Conservation (phyloP, 1,140 invertebrate genomes). For the Cherax quadricarinatus region DNA sequence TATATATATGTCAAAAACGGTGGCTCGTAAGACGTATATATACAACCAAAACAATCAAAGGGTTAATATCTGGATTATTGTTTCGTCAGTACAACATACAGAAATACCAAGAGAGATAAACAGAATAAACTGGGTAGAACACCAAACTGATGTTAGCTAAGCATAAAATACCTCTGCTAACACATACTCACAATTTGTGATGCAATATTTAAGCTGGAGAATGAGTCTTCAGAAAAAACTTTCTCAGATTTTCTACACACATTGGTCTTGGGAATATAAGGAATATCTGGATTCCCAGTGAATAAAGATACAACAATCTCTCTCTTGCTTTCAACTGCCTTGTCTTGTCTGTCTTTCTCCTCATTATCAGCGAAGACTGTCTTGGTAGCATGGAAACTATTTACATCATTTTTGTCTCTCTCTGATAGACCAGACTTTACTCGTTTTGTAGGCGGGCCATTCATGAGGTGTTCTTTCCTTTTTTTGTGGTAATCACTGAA, state of each 20-base stretch:
- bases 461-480: background rate
- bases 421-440: background rate
- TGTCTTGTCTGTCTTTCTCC: background rate
- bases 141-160: too few relatives aligned
- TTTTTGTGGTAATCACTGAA: constrained; percentile 7
- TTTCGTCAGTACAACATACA: too few relatives aligned
- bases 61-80: too few relatives aligned
- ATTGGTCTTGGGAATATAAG: constrained; percentile 15
- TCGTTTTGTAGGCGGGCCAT: background rate
- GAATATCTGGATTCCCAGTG: constrained; percentile 30
- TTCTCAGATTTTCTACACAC: constrained; percentile 28
- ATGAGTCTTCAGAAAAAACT: constrained; percentile 35
- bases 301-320: constrained; percentile 30
- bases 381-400: background rate
- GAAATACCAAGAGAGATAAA: too few relatives aligned
- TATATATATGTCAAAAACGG: too few relatives aligned
- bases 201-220: constrained; percentile 1
- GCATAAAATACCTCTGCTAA: too few relatives aligned
- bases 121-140: too few relatives aligned
- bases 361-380: background rate
- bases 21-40: too few relatives aligned
- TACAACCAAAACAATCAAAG: too few relatives aligned
- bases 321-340: background rate
- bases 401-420: background rate
- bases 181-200: constrained; percentile 34